Percentiles rank a stretch among this genome's conserved stretches.
Conservation (phyloP, 2,888 invertebrate species). For the Tetragonula carbonaria region DNA sequence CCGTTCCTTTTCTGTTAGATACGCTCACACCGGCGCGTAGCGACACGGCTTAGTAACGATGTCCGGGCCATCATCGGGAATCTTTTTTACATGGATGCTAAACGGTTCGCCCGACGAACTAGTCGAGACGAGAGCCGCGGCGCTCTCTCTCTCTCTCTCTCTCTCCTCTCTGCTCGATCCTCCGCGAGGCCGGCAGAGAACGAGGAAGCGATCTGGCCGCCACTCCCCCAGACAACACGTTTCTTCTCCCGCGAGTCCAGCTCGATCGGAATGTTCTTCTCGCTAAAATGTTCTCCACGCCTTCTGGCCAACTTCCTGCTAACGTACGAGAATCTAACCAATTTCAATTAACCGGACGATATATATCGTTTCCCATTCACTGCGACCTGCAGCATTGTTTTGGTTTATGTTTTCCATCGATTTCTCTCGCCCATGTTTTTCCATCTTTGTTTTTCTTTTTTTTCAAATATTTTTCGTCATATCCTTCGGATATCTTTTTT, state of each 20-base stretch:
- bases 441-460: not conserved
- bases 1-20: conserved; percentile 80
- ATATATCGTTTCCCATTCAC: too few relatives aligned
- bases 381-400: too few relatives aligned
- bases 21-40: conserved; percentile 72
- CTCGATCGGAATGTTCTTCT: conserved; percentile 21
- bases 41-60: conserved; percentile 73
- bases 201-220: conserved; percentile 46
- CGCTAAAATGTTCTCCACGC: conserved; percentile 12
- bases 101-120: conserved; percentile 36
- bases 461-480: not conserved
- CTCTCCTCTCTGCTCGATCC: not conserved
- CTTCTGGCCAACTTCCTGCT: not conserved
- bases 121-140: not conserved
- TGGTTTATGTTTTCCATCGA: not conserved
- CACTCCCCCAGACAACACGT: not conserved
- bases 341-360: not conserved
- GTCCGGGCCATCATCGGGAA: conserved; percentile 62
- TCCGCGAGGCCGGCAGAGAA: conserved; percentile 7
- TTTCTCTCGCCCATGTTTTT: not conserved
- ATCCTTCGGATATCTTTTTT: not conserved
- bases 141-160: not conserved
- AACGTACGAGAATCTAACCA: not conserved
- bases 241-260: not conserved
- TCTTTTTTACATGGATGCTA: conserved; percentile 55